A percentile compares a stretch with the other conserved stretches of the same genome.
Conservation (phyloP, 1,140 invertebrate species). For the Lutraria rhynchaena region DNA sequence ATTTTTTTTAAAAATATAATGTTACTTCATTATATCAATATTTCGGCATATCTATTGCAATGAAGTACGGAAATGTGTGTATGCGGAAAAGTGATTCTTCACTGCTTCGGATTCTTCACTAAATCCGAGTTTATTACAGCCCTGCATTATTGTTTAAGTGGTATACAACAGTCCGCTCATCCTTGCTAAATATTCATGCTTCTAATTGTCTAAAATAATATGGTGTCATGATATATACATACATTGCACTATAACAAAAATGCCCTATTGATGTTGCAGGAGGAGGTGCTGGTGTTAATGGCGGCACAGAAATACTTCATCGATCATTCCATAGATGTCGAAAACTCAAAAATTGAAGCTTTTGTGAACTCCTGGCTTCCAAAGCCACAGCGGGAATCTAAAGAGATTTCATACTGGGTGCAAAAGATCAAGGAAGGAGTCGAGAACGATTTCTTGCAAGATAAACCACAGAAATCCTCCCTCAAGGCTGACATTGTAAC, state of each 20-base stretch:
- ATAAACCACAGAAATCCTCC: slow-evolving; percentile 38
- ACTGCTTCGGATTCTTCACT: too few relatives aligned
- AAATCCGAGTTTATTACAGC: too few relatives aligned
- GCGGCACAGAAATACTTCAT: slow-evolving; percentile 69
- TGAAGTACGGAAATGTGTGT: too few relatives aligned
- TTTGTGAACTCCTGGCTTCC: slow-evolving; percentile 66
- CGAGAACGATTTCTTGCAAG: slow-evolving; percentile 62
- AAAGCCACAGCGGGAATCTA: slow-evolving; percentile 18
- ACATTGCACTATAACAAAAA: background rate
- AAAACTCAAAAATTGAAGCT: slow-evolving; percentile 59
- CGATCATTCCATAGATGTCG: slow-evolving; percentile 55
- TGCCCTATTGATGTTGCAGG: slow-evolving; percentile 66
- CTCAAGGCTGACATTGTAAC: slow-evolving; percentile 67
- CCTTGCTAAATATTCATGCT: too few relatives aligned
- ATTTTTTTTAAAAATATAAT: too few relatives aligned
- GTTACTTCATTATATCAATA: too few relatives aligned
- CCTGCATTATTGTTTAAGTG: too few relatives aligned
- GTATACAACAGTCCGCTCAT: too few relatives aligned
- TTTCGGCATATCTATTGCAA: too few relatives aligned
- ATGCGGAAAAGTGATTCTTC: too few relatives aligned
- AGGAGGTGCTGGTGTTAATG: slow-evolving; percentile 64
- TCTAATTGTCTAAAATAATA: too few relatives aligned
- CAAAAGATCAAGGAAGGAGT: slow-evolving; percentile 59
- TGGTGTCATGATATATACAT: background rate
- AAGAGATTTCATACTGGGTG: slow-evolving; percentile 56